Conservation (phyloP, 2,113 vertebrate genomes). For the Herpailurus yagouaroundi region DNA sequence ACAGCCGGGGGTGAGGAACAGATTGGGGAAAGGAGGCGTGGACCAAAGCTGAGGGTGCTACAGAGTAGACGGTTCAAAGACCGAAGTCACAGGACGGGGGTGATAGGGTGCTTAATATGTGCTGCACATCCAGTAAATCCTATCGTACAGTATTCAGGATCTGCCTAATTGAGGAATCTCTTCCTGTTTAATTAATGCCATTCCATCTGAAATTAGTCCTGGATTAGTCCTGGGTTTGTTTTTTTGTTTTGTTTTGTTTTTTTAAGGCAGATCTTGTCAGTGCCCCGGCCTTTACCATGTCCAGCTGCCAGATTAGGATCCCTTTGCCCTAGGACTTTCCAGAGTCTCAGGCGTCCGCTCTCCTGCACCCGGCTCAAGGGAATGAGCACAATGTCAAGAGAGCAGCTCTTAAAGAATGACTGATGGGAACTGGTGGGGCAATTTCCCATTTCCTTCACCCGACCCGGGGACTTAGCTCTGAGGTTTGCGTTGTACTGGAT, state of each 20-base stretch:
- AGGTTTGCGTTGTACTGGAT: not conserved
- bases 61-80: not conserved
- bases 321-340: not conserved
- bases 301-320: not conserved
- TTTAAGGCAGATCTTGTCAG: not conserved
- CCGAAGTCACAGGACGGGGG: not conserved
- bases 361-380: not conserved
- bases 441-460: not conserved
- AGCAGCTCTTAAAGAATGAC: not conserved
- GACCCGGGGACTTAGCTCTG: not conserved
- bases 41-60: not conserved
- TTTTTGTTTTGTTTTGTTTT: not conserved
- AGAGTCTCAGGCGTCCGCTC: not conserved
- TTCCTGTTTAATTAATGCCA: not conserved
- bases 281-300: not conserved
- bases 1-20: not conserved
- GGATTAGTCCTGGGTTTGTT: too few species aligned
- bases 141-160: not conserved
- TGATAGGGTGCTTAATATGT: fast-evolving
- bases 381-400: not conserved
- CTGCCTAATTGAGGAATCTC: not conserved
- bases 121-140: not conserved
- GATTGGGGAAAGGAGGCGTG: not conserved
- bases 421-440: not conserved
- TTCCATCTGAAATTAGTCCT: not conserved